phyloP scores from a whole-genome alignment of 2,797 vertebrate genomes.

The Sphenopsis melanotis region DNA sequence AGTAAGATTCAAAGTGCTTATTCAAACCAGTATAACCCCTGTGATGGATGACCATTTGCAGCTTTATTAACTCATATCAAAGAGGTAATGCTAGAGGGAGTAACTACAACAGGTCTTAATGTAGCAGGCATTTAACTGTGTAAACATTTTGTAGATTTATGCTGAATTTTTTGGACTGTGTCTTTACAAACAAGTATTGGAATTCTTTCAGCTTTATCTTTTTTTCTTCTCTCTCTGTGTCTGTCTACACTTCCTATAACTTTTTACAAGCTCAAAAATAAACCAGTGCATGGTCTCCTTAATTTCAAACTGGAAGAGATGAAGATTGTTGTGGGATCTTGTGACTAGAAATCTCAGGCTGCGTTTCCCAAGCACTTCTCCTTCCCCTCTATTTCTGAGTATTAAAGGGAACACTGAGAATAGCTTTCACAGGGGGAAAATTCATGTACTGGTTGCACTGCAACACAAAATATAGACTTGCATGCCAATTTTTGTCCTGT shows the following conservation, averaged over 20 bases:
- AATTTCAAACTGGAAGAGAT: not conserved
- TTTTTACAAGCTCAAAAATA: not conserved
- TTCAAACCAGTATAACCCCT: not conserved
- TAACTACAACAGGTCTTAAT: not conserved
- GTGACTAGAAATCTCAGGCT: not conserved
- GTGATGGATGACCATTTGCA: not conserved
- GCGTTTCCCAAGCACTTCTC: not conserved
- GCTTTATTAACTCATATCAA: not conserved
- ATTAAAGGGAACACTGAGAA: not conserved
- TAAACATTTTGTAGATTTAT: not conserved
- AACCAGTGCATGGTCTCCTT: not conserved
- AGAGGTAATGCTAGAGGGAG: not conserved
- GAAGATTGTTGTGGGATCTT: not conserved
- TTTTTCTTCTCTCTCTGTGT: not conserved
- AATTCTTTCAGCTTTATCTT: not conserved
- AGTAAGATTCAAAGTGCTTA: not conserved
- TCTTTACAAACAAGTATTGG: fast-evolving
- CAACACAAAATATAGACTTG: not conserved
- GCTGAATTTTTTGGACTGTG: not conserved
- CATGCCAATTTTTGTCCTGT: not conserved
- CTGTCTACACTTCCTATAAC: not conserved
- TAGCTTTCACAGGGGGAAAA: not conserved
- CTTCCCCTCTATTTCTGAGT: not conserved
- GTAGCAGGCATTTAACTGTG: not conserved
- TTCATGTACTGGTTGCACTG: not conserved